Percentiles rank a stretch among this genome's conserved stretches.
Evolutionary conservation across 1,140 invertebrate species (phyloP).

Genomic region (Tetragonula clypearis): DNA sequence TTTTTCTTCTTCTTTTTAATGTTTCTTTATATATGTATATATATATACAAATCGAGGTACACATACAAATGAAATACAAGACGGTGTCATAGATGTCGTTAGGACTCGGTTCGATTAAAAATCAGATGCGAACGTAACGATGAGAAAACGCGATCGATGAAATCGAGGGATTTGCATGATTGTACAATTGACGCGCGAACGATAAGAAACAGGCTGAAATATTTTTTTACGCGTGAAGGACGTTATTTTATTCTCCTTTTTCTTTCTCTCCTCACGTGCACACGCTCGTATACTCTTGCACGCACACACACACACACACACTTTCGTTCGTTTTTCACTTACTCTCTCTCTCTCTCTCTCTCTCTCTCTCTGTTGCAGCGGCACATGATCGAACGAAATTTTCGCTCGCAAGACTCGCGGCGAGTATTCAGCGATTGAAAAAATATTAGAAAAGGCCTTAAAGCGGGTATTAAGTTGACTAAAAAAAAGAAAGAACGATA

Average conservation of each 20-base stretch:
- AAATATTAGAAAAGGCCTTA: conserved; percentile 51
- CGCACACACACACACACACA: neutral
- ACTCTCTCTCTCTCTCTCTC: neutral
- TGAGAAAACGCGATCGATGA: neutral
- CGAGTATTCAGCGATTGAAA: conserved; percentile 33
- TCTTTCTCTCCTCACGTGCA: too few species aligned
- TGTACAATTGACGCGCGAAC: conserved; percentile 29
- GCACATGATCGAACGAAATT: conserved; percentile 10
- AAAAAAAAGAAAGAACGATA: conserved; percentile 2
- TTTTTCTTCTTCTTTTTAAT: conserved; percentile 6
- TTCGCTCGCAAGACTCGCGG: neutral
- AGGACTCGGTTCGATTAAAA: conserved; percentile 23
- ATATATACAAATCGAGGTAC: conserved; percentile 43
- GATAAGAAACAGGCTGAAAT: conserved; percentile 19
- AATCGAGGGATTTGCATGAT: neutral
- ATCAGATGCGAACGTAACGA: conserved; percentile 19
- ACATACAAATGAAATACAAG: conserved; percentile 30
- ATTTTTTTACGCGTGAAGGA: conserved; percentile 32
- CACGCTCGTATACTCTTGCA: too few species aligned
- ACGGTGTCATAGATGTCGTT: conserved; percentile 34
- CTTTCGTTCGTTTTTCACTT: neutral
- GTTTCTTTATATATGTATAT: conserved; percentile 35
- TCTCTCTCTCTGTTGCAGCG: conserved; percentile 24
- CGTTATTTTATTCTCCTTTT: neutral
- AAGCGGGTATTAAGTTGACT: conserved; percentile 28